Evolutionary conservation across 2,113 vertebrate species (phyloP), one percentile per base, ranked within the genome.

Genomic region (Synchiropus splendidus): DNA sequence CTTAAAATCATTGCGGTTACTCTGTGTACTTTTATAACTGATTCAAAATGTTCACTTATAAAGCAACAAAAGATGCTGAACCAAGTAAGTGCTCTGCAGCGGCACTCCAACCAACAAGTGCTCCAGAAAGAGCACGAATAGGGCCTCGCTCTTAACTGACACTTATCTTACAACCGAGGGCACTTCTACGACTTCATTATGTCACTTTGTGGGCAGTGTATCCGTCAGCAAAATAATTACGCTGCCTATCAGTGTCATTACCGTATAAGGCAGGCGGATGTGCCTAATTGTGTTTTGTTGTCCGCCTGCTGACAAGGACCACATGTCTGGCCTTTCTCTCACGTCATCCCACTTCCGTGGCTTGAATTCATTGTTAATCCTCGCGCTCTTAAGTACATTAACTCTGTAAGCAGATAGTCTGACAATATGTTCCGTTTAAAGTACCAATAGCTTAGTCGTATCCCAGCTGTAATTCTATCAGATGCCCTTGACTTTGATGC

Each of bases 151-250:
- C 58, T 51, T 56, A 67, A 54, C 59, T 54, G 71, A 78, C 67
- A 67, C 56, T 75, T 64, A 68, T 68, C 63, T 64, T 49, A 43
- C 31, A 42, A 49, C 40, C 58, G 55, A 70, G 38, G 57, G 64
- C 56, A 53, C 56, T 59, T 67, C 45, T 49, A 48, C 45, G 52
- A 58, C 60, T 65, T 67, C 61, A 69, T 64, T 61, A 51, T 67
- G 72, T 64, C 69, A 70, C 54, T 62, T 51, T 67, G 47, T 71
- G 56, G 52, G 35, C 10, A 51, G 42, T 61, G 59, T 58, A 67
- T 75, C 71, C 51, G 61, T 74, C 62, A 64, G 60, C 6, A 2
- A 50, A 54, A 67, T 80, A 72, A 78, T 78, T 78, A 69, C 56
- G 41, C 54, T 63, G 64, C 58, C 73, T 48, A 54, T 74, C 73